Percentiles rank a stretch among this genome's conserved stretches.
These are phyloP conservation scores for Columba janthina DNA, from an alignment of 2,113 vertebrate genomes.

Conservation along the genomic window DNA sequence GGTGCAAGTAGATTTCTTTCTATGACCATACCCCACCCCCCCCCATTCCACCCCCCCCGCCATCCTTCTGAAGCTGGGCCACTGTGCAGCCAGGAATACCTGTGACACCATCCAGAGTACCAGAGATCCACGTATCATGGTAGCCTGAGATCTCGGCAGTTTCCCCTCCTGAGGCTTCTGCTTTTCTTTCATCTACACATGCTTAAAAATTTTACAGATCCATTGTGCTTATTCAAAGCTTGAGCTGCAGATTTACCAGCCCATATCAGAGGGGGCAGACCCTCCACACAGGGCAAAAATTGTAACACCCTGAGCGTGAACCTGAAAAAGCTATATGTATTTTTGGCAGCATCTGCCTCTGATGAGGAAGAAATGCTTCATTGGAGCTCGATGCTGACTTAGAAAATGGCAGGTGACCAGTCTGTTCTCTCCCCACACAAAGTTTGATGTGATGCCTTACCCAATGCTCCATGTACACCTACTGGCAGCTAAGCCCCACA, in stretches of 20 bases:
- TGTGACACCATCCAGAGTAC: background rate
- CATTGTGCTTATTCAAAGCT: background rate
- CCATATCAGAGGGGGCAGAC: background rate
- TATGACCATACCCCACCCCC: background rate
- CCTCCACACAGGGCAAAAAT: background rate
- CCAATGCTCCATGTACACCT: background rate
- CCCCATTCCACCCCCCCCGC: no score
- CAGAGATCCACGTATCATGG: background rate
- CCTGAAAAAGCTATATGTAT: fast-evolving
- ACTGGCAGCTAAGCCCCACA: background rate
- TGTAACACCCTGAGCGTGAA: background rate
- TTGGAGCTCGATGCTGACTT: background rate
- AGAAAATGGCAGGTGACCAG: background rate
- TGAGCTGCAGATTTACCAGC: background rate
- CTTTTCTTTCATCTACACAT: background rate
- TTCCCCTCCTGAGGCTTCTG: background rate
- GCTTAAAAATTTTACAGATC: background rate
- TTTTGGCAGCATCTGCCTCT: background rate
- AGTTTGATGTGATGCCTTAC: background rate
- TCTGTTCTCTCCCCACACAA: background rate
- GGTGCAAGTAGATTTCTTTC: background rate
- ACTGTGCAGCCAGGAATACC: background rate
- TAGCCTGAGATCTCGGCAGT: background rate
- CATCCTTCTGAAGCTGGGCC: background rate
- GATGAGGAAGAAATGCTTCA: background rate